A percentile compares a stretch with the other conserved stretches of the same genome.
These are phyloP conservation scores for Caenorhabditis sp. DNA, from an alignment of 2,888 invertebrate genomes.

Conservation along the genomic window DNA sequence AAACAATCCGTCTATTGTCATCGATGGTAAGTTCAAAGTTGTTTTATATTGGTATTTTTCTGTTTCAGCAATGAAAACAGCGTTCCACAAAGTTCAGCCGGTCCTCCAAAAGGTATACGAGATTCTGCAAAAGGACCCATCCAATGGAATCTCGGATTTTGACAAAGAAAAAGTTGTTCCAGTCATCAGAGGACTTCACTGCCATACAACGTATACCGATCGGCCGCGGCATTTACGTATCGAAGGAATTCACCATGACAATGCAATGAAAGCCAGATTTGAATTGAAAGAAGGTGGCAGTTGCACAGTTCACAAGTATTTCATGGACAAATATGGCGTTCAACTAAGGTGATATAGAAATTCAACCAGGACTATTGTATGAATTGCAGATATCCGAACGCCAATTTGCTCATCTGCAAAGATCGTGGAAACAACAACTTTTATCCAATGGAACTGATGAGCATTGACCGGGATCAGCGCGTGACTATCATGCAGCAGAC, in stretches of 20 bases:
- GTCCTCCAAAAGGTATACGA: constrained; percentile 41
- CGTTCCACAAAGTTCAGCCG: constrained; percentile 56
- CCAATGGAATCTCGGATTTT: background rate
- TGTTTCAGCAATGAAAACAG: constrained; percentile 60
- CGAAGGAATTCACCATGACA: constrained; percentile 23
- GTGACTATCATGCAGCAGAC: constrained; percentile 64
- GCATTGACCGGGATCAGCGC: constrained; percentile 59
- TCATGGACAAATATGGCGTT: constrained; percentile 38
- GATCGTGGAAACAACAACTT: constrained; percentile 45
- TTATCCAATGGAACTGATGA: constrained; percentile 64
- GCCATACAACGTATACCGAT: constrained; percentile 16
- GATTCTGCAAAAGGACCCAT: background rate
- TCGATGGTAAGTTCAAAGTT: constrained; percentile 40
- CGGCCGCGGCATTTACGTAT: constrained; percentile 11
- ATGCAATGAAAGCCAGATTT: constrained; percentile 6
- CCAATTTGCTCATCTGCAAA: constrained; percentile 54
- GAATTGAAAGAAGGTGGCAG: background rate
- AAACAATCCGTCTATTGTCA: constrained; percentile 50
- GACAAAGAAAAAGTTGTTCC: constrained; percentile 28
- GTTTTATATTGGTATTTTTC: background rate
- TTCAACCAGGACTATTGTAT: background rate
- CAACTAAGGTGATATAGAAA: constrained; percentile 45
- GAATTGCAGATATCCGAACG: constrained; percentile 51
- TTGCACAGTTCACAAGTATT: constrained; percentile 27
- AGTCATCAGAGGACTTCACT: constrained; percentile 50